Conservation (phyloP, 1,140 invertebrate species). For the Physella acuta region DNA sequence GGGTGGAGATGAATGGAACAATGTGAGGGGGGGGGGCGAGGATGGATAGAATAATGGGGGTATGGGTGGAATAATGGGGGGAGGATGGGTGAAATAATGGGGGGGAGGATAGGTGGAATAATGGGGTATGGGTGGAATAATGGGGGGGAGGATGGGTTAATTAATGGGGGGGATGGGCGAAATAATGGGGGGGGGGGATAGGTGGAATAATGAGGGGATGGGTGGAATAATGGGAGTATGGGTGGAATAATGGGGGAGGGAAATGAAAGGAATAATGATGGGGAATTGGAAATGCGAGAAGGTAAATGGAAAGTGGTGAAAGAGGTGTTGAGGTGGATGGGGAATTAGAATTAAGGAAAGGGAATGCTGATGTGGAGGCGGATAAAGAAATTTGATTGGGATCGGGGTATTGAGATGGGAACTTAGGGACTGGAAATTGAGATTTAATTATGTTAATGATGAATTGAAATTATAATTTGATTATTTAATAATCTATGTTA, state of each 20-base stretch:
- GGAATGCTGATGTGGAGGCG: not conserved
- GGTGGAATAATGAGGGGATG: not conserved
- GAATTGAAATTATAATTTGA: too few species aligned
- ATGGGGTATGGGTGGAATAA: not conserved
- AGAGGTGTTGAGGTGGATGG: not conserved
- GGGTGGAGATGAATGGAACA: not conserved
- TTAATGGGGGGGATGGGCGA: not conserved
- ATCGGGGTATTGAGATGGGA: too few species aligned
- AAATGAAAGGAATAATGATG: not conserved
- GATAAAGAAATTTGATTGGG: too few species aligned
- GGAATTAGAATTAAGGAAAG: not conserved
- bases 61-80: not conserved
- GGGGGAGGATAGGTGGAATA: not conserved
- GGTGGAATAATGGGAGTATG: too few species aligned
- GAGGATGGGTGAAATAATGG: not conserved
- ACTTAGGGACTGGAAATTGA: too few species aligned
- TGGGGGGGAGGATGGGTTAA: not conserved
- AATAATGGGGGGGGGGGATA: not conserved
- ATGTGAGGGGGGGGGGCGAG: not conserved
- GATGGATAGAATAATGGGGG: not conserved
- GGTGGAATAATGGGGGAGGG: too few species aligned
- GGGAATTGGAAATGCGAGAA: not conserved
- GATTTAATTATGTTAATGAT: too few species aligned
- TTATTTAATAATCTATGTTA: too few species aligned
- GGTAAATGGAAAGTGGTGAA: not conserved